Evolutionary conservation across 2,113 vertebrate species (phyloP), one percentile per base, ranked within the genome.

Genomic region (Talpa occidentalis): DNA sequence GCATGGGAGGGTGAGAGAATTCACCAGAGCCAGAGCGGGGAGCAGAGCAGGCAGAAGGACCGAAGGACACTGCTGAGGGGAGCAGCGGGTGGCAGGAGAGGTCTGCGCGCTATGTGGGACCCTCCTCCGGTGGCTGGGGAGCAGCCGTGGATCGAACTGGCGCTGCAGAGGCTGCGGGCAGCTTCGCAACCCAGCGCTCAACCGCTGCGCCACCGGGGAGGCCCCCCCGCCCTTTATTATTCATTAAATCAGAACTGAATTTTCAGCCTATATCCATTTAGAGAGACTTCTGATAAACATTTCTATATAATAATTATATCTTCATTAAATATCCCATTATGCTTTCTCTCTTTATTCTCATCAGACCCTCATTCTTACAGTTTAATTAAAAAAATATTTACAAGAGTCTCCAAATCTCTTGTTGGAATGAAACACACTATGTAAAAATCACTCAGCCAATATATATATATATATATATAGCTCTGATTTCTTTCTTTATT

Each of bases 311-410:
- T 52, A 92, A 28, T 42, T 74, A 76, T 6, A 64, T 4, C 17
- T 6, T 49, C 21, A 44, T 54, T 79, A 81, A 87, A 67, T 44
- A 49, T 59, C 10, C 30, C 72, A 40, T 49, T 62, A 49, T 22
- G 35, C 32, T 89, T 90, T 81, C 74, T 73, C 10, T 52, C 30
- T 83, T 74, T 21, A 74, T 5, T 87, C 44, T 89, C 42, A 49
- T 42, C 54, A 69, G 47, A 12, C 28, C 44, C 11, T 73, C 44
- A 90, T 54, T 90, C 42, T 90, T 49, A 79, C 32, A 74, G 26
- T 77, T 93, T 69, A 40, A 69, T 88, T 91, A 72, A 78, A 59
- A 10, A 28, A 37, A 67, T 77, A 30, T 87, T 94, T 92, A 30
- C 19, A 90, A 77, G 21, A 26, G 16, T 77, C 35, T 95, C 72